Conservation (phyloP, 2,888 invertebrate genomes). For the Penaeus monodon region DNA sequence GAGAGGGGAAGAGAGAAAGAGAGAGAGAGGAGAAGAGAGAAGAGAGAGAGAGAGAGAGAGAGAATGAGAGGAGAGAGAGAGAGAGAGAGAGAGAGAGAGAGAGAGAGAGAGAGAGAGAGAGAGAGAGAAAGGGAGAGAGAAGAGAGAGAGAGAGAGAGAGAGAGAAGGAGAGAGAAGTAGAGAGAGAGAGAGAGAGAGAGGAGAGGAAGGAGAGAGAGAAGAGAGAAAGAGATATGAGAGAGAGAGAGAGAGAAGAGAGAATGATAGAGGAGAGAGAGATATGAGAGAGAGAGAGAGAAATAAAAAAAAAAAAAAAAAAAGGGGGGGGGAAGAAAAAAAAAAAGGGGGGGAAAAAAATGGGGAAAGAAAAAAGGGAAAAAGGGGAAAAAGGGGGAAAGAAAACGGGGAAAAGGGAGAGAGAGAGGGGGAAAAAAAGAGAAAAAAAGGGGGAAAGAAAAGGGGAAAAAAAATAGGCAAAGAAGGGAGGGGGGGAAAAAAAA, state of each 20-base stretch:
- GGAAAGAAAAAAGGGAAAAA: too few species aligned
- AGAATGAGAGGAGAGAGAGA: neutral
- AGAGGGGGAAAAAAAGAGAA: neutral
- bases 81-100: too few species aligned
- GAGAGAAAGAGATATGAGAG: too few species aligned
- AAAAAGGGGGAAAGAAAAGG: neutral
- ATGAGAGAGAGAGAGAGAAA: too few species aligned
- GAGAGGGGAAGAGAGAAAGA: too few species aligned
- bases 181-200: neutral
- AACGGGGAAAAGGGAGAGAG: neutral
- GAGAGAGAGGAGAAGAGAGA: too few species aligned
- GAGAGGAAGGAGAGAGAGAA: neutral
- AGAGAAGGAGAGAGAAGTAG: neutral
- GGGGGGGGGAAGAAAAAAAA: too few species aligned
- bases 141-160: too few species aligned
- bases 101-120: conserved; percentile 19
- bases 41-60: conserved; percentile 6
- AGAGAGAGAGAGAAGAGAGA: too few species aligned
- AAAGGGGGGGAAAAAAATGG: neutral
- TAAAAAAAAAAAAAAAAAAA: too few species aligned
- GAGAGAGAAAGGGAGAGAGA: conserved; percentile 17
- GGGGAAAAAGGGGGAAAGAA: too few species aligned
- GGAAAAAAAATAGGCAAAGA: neutral
- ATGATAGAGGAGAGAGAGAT: too few species aligned
- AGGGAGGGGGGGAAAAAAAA: neutral